A percentile compares a stretch with the other conserved stretches of the same genome.
Conservation (phyloP, 2,113 vertebrate genomes). For the Fulmarus glacialis region DNA sequence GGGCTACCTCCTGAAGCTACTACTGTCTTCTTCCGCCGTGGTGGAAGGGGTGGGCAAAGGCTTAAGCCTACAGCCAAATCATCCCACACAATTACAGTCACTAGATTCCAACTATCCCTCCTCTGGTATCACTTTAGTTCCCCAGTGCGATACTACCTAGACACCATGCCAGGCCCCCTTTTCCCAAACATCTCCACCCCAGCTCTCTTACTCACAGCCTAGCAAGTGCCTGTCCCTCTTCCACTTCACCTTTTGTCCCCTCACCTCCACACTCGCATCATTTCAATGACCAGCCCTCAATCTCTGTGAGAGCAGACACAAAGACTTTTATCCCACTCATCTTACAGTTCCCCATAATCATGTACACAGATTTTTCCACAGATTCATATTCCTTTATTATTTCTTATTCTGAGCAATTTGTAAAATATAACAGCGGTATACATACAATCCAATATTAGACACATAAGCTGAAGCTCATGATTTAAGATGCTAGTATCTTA, state of each 20-base stretch:
- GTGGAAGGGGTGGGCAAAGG: neutral
- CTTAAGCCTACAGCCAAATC: neutral
- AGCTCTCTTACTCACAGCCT: neutral
- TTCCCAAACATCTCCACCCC: neutral
- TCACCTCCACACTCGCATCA: neutral
- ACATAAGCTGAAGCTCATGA: neutral
- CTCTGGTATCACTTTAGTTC: neutral
- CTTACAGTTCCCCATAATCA: neutral
- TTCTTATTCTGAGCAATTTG: neutral
- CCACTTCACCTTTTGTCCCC: neutral
- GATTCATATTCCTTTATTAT: neutral
- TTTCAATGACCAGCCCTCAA: neutral
- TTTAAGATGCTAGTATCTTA: neutral
- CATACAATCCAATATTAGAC: neutral
- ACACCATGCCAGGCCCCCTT: neutral
- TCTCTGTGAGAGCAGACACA: rapidly evolving
- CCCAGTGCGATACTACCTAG: no score
- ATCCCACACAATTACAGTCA: neutral
- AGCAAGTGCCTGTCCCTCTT: neutral
- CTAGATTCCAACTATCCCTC: neutral
- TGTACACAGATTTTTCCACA: neutral
- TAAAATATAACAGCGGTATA: neutral
- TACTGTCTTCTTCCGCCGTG: neutral
- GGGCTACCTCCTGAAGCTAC: neutral
- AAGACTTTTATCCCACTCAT: neutral